A percentile compares a stretch with the other conserved stretches of the same genome.
Evolutionary conservation across 2,888 invertebrate genomes (phyloP).

Genomic region (Cecidostiba fungosa): DNA sequence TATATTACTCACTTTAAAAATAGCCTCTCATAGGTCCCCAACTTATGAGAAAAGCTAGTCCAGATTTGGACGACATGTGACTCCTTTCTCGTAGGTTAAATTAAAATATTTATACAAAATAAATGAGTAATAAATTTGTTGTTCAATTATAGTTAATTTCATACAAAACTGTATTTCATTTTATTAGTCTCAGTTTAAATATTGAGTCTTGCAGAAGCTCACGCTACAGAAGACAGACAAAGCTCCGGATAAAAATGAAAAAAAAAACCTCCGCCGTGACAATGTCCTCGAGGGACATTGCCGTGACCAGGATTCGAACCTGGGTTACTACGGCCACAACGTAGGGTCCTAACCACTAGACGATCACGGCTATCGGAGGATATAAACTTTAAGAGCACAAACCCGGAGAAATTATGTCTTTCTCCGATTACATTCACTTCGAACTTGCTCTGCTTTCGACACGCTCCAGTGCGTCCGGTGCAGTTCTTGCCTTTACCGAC

Average conservation of each 20-base stretch:
- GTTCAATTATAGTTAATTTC: too few species aligned
- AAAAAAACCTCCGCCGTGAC: conserved; percentile 54
- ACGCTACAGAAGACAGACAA: neutral
- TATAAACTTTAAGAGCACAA: neutral
- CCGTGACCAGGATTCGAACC: conserved; percentile 81
- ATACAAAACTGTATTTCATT: too few species aligned
- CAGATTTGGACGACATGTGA: too few species aligned
- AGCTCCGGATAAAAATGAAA: neutral
- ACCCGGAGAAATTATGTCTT: neutral
- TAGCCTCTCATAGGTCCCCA: too few species aligned
- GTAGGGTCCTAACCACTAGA: conserved; percentile 80
- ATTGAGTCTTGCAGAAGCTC: neutral
- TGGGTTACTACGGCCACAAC: conserved; percentile 81
- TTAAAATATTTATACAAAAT: too few species aligned
- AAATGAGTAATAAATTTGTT: too few species aligned
- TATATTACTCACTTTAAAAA: too few species aligned
- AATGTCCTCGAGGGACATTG: conserved; percentile 70
- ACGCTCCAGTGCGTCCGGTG: neutral
- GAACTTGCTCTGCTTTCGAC: neutral
- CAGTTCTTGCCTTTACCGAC: neutral
- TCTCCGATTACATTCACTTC: neutral
- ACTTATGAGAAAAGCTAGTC: too few species aligned
- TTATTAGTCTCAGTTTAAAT: too few species aligned
- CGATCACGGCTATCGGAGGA: conserved; percentile 77
- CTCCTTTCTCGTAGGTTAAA: too few species aligned